Percentiles rank a stretch among this genome's conserved stretches.
These are phyloP conservation scores for Megaceryle alcyon DNA, from an alignment of 2,797 vertebrate genomes.

Conservation along the genomic window DNA sequence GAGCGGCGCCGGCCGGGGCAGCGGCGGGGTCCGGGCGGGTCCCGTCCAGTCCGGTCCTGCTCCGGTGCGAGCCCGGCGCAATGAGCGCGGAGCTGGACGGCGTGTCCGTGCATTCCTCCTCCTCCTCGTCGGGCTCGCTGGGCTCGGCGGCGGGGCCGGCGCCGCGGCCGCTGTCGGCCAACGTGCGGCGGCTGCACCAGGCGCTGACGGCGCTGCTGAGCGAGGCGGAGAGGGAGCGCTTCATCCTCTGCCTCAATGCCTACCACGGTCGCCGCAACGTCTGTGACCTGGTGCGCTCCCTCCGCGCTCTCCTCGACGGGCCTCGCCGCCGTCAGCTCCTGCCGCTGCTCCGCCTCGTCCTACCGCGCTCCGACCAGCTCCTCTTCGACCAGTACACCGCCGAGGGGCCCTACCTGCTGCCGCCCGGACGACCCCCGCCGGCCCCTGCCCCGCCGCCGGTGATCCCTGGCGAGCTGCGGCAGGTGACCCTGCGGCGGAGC, in stretches of 20 bases:
- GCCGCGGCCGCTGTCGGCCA: constrained; percentile 90
- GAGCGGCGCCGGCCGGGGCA: neutral
- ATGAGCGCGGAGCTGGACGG: constrained; percentile 48
- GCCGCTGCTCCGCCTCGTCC: constrained; percentile 93
- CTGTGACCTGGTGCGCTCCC: constrained; percentile 94
- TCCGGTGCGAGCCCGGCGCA: neutral
- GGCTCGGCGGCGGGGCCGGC: constrained; percentile 10
- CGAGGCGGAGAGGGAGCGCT: constrained; percentile 92
- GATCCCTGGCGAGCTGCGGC: constrained; percentile 80
- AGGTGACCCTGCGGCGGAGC: constrained; percentile 89
- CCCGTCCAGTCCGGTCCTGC: too few relatives aligned
- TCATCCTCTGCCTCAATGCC: constrained; percentile 95
- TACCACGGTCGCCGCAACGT: constrained; percentile 97
- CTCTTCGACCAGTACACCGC: constrained; percentile 97
- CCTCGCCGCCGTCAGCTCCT: constrained; percentile 93
- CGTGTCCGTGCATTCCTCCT: constrained; percentile 1
- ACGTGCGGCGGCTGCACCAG: constrained; percentile 93
- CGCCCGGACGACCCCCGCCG: constrained; percentile 81
- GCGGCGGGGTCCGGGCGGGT: neutral
- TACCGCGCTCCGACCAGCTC: constrained; percentile 95
- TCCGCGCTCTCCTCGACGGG: constrained; percentile 91
- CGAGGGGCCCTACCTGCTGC: constrained; percentile 88
- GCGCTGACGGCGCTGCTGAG: constrained; percentile 92
- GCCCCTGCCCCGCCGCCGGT: constrained; percentile 43
- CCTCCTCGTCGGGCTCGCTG: constrained; percentile 32